These are phyloP conservation scores for Thomomys bottae DNA, from an alignment of 2,113 vertebrate species.

Conservation along the genomic window DNA sequence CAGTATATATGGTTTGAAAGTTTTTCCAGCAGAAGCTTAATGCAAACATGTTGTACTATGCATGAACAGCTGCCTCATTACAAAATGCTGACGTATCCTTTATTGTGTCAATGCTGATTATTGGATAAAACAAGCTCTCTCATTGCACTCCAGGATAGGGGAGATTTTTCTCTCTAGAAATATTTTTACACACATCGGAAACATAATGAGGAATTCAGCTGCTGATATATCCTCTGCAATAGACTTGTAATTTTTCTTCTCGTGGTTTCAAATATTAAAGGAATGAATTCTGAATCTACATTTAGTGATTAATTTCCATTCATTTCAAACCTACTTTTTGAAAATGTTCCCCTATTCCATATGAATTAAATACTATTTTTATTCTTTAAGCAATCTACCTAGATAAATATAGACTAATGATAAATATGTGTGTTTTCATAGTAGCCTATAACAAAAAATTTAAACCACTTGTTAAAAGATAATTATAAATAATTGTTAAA, in stretches of 20 bases:
- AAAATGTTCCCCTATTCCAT: not conserved
- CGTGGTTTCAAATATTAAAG: conserved; percentile 33
- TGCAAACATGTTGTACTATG: conserved; percentile 56
- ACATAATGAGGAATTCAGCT: conserved; percentile 11
- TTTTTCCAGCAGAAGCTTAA: conserved; percentile 54
- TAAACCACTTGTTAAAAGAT: not conserved
- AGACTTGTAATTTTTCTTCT: conserved; percentile 30
- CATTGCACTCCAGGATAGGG: not conserved
- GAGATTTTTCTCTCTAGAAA: conserved; percentile 38
- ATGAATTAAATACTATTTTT: not conserved
- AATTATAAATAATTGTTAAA: not conserved
- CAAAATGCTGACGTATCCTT: conserved; percentile 65
- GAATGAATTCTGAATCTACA: conserved; percentile 33
- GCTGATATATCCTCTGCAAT: not conserved
- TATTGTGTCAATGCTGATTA: conserved; percentile 58
- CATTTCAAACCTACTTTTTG: conserved; percentile 42
- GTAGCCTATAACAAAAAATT: not conserved
- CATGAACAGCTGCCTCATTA: conserved; percentile 65
- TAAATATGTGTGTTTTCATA: not conserved
- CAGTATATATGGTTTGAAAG: not conserved
- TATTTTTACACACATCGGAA: conserved; percentile 37
- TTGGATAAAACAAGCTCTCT: conserved; percentile 49
- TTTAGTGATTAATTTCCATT: conserved; percentile 35
- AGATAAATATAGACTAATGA: not conserved
- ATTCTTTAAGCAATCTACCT: not conserved